Conservation (phyloP, 2,888 invertebrate species). For the Patella caerulea region DNA sequence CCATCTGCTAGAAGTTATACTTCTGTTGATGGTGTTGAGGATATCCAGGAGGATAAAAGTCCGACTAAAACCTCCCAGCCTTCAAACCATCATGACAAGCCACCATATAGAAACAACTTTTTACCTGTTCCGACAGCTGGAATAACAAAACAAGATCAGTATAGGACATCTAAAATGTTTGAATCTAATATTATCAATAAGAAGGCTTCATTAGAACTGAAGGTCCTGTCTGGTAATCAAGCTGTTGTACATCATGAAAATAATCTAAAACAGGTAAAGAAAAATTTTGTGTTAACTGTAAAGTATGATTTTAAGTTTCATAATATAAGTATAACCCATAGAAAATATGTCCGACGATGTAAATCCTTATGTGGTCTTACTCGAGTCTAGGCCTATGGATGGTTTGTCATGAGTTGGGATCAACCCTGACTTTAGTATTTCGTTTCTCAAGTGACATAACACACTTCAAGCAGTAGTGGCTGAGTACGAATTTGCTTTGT, state of each 20-base stretch:
- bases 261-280: constrained; percentile 54
- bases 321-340: no score
- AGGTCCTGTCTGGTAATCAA: constrained; percentile 61
- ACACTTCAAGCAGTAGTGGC: no score
- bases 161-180: constrained; percentile 57
- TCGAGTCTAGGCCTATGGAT: no score
- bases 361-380: no score
- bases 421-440: no score
- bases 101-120: constrained; percentile 50
- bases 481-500: no score
- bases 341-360: no score
- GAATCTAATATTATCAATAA: constrained; percentile 58
- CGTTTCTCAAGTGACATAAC: no score
- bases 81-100: background rate
- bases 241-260: constrained; percentile 62
- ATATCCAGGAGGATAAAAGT: constrained; percentile 1
- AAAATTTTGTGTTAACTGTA: background rate
- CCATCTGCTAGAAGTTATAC: constrained; percentile 31
- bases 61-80: background rate
- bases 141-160: constrained; percentile 67
- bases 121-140: constrained; percentile 58
- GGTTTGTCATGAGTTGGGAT: no score
- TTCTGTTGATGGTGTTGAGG: background rate
- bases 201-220: constrained; percentile 58
- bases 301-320: no score